Evolutionary conservation across 2,797 vertebrate genomes (phyloP).

Genomic region (Artibeus lituratus): DNA sequence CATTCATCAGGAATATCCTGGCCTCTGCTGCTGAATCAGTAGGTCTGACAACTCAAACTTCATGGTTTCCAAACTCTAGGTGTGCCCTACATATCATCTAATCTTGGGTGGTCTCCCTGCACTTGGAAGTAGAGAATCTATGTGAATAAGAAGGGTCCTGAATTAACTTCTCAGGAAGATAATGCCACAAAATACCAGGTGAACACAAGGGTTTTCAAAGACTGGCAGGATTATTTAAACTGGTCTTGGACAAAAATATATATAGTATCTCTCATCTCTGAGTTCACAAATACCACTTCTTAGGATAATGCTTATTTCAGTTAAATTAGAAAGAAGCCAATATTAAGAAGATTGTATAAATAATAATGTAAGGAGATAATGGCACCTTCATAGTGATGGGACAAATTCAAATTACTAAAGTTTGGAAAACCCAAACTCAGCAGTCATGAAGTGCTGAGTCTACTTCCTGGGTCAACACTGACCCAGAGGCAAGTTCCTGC

Average conservation of each 20-base stretch:
- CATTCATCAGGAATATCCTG: not conserved
- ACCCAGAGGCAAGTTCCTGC: not conserved
- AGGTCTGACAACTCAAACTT: not conserved
- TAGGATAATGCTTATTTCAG: not conserved
- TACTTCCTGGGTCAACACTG: not conserved
- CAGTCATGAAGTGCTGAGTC: not conserved
- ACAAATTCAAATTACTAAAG: not conserved
- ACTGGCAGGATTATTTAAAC: not conserved
- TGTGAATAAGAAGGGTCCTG: not conserved
- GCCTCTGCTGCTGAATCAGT: not conserved
- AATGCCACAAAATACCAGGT: not conserved
- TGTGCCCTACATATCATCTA: not conserved
- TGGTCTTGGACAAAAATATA: not conserved
- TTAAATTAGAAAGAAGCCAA: not conserved
- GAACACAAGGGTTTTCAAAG: not conserved
- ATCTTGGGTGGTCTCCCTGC: not conserved
- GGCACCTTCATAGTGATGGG: not conserved
- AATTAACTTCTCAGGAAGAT: not conserved
- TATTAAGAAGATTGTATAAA: not conserved
- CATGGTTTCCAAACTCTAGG: not conserved
- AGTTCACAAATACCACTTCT: not conserved
- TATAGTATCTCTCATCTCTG: not conserved
- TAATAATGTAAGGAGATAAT: not conserved
- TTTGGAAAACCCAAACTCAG: not conserved
- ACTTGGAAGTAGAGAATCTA: not conserved